A percentile compares a stretch with the other conserved stretches of the same genome.
Conservation (phyloP, 2,888 invertebrate genomes). For the Protonemura montana region DNA sequence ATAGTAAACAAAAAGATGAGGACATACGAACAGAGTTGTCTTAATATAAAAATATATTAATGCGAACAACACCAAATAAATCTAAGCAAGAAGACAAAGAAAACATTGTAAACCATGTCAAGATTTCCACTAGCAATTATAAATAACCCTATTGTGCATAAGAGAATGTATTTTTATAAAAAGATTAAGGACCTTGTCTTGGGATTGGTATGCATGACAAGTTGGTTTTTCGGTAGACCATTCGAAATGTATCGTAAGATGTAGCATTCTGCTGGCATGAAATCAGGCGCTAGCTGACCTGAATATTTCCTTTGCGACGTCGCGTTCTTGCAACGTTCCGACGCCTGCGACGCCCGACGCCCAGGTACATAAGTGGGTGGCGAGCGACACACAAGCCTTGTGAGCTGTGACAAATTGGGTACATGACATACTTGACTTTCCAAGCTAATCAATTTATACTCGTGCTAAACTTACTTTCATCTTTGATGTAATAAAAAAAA, state of each 20-base stretch:
- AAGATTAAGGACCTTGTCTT: neutral
- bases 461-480: neutral
- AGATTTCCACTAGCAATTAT: neutral
- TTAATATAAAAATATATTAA: neutral
- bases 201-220: neutral
- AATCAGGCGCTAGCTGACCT: neutral
- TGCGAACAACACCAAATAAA: neutral
- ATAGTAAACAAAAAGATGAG: neutral
- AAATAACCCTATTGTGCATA: neutral
- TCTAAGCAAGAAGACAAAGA: neutral
- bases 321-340: neutral
- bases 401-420: neutral
- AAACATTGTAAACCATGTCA: neutral
- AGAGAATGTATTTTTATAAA: neutral
- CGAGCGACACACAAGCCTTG: neutral
- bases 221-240: neutral
- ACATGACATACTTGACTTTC: neutral
- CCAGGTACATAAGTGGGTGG: neutral
- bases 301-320: neutral
- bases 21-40: neutral
- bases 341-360: neutral
- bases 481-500: neutral
- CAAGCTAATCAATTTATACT: neutral
- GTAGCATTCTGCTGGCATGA: neutral
- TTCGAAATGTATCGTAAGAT: neutral